Percentiles rank a stretch among this genome's conserved stretches.
Evolutionary conservation across 2,797 vertebrate species (phyloP).

Genomic region (Myripristis murdjan): DNA sequence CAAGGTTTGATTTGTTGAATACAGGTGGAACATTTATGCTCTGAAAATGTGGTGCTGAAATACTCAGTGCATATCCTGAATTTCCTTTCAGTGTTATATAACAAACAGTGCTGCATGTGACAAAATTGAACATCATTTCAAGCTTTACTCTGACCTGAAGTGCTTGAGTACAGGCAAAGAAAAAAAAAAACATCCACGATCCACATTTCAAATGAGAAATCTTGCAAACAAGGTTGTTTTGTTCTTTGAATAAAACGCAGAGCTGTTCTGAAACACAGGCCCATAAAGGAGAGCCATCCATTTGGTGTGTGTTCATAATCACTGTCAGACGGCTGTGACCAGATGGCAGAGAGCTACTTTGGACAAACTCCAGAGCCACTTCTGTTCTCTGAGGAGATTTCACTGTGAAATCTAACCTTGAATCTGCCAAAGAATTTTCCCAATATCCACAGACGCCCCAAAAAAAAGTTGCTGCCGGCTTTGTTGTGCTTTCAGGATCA

Average conservation of each 20-base stretch:
- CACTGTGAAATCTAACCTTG: constrained; percentile 73
- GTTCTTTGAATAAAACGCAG: constrained; percentile 45
- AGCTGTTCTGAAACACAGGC: constrained; percentile 47
- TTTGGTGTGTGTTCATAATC: constrained; percentile 70
- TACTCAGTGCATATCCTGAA: too few relatives aligned
- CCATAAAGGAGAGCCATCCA: constrained; percentile 60
- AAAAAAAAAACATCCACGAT: constrained; percentile 10
- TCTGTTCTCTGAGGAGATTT: constrained; percentile 65
- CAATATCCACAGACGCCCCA: constrained; percentile 49
- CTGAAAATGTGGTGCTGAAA: too few relatives aligned
- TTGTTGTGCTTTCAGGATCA: constrained; percentile 58
- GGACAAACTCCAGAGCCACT: constrained; percentile 76
- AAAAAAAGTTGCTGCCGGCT: constrained; percentile 49
- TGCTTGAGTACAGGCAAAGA: too few relatives aligned
- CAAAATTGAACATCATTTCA: too few relatives aligned
- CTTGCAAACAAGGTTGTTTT: constrained; percentile 50
- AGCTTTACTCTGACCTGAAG: too few relatives aligned
- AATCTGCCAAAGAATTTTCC: constrained; percentile 61
- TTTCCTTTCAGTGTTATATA: too few relatives aligned
- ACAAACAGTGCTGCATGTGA: too few relatives aligned
- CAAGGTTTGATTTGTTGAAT: too few relatives aligned
- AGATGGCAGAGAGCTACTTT: constrained; percentile 80
- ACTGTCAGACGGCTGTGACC: constrained; percentile 73
- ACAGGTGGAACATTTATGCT: too few relatives aligned
- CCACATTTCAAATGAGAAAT: constrained; percentile 42